These are phyloP conservation scores for Meandrusa payeni DNA, from an alignment of 2,888 invertebrate genomes.

Conservation along the genomic window DNA sequence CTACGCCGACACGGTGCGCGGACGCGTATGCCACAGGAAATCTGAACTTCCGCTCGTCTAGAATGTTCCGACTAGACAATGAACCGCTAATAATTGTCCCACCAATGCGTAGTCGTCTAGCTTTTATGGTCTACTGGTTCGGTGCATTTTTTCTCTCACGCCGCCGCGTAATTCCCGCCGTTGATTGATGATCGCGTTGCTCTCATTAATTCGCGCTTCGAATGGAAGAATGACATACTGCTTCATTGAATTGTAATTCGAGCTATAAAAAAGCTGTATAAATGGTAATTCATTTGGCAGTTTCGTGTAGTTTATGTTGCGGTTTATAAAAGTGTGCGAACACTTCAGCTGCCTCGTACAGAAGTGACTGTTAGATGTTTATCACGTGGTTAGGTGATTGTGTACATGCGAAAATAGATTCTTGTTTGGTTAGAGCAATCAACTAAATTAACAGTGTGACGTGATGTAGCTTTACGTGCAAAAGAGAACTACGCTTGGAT, in stretches of 20 bases:
- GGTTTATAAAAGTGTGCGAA: too few relatives aligned
- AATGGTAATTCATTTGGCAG: constrained; percentile 12
- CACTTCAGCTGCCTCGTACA: too few relatives aligned
- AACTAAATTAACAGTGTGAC: neutral
- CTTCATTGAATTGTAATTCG: constrained; percentile 16
- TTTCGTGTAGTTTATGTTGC: too few relatives aligned
- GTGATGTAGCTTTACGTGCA: neutral
- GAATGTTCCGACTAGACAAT: constrained; percentile 72
- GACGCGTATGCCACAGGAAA: constrained; percentile 61
- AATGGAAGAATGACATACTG: constrained; percentile 12
- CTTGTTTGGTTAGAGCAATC: neutral
- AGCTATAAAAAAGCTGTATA: constrained; percentile 12
- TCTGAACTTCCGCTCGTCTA: constrained; percentile 74
- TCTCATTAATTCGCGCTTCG: constrained; percentile 12
- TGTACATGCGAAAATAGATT: neutral
- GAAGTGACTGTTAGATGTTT: too few relatives aligned
- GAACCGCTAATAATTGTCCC: constrained; percentile 59
- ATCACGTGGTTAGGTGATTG: too few relatives aligned
- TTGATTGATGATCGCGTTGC: constrained; percentile 28
- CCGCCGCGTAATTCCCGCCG: constrained; percentile 31
- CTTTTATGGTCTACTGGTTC: constrained; percentile 61
- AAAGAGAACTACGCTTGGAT: too few relatives aligned
- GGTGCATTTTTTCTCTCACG: constrained; percentile 37
- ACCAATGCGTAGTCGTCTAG: constrained; percentile 50
- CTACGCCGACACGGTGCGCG: constrained; percentile 27